These are phyloP conservation scores for Spongilla lacustris DNA, from an alignment of 37 sponge, comb jelly and placozoan genomes.

Conservation along the genomic window DNA sequence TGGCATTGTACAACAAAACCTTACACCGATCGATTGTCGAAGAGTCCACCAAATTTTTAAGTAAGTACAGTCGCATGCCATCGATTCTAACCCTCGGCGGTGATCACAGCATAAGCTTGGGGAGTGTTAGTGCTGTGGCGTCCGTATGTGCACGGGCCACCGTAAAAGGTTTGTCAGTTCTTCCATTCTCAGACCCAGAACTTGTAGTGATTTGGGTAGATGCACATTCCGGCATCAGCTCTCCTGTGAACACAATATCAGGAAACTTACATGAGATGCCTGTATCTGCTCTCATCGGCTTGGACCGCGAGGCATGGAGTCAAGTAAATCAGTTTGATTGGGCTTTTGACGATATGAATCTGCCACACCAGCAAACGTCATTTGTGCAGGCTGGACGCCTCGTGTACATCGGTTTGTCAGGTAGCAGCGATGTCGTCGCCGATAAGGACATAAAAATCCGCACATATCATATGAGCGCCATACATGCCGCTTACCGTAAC, in stretches of 20 bases:
- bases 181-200: not conserved
- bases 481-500: not conserved
- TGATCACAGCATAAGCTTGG: not conserved
- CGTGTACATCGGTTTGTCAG: not conserved
- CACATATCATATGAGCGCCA: not conserved
- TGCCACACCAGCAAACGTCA: not conserved
- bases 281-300: not conserved
- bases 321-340: not conserved
- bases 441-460: not conserved
- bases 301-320: not conserved
- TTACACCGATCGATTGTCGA: not conserved
- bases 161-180: not conserved
- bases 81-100: not conserved
- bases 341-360: not conserved
- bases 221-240: not conserved
- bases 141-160: not conserved
- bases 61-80: not conserved
- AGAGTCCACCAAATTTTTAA: not conserved
- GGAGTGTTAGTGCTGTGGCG: not conserved
- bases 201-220: not conserved
- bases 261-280: not conserved
- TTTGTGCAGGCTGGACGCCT: not conserved
- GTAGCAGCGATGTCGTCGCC: too few species aligned
- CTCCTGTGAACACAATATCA: not conserved
- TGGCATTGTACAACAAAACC: not conserved